A percentile compares a stretch with the other conserved stretches of the same genome.
Evolutionary conservation across 2,797 vertebrate species (phyloP).

Genomic region (Enteromius paludinosus): DNA sequence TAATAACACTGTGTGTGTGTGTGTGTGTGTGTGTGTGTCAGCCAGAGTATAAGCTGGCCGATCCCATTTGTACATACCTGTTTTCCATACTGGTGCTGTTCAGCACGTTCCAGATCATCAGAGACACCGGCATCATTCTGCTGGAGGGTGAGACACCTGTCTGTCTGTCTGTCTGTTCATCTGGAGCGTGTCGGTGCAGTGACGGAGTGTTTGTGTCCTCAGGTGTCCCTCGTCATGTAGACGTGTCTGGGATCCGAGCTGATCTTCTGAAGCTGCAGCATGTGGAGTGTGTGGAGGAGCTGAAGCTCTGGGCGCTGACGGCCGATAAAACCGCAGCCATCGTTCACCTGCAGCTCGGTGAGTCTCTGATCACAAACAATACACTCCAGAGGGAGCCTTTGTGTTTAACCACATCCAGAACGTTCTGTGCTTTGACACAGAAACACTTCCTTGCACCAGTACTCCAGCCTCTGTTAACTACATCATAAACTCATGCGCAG

Average conservation of each 20-base stretch:
- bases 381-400: background rate
- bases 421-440: background rate
- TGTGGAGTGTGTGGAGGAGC: constrained; percentile 90
- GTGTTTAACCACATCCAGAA: background rate
- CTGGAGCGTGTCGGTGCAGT: background rate
- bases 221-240: constrained; percentile 92
- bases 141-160: constrained; percentile 85
- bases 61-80: constrained; percentile 95
- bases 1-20: background rate
- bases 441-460: background rate
- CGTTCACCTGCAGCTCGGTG: constrained; percentile 91
- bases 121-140: constrained; percentile 91
- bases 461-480: background rate
- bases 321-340: constrained; percentile 89
- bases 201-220: constrained; percentile 18
- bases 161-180: background rate
- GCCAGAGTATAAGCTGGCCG: constrained; percentile 96
- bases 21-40: constrained; percentile 67
- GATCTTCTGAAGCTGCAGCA: constrained; percentile 93
- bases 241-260: constrained; percentile 85
- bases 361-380: constrained; percentile 58
- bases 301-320: constrained; percentile 96
- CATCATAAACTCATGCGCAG: background rate
- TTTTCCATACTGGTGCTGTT: constrained; percentile 94
- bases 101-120: constrained; percentile 91